Conservation (phyloP, 2,113 vertebrate genomes). For the Balaenoptera acutorostrata region DNA sequence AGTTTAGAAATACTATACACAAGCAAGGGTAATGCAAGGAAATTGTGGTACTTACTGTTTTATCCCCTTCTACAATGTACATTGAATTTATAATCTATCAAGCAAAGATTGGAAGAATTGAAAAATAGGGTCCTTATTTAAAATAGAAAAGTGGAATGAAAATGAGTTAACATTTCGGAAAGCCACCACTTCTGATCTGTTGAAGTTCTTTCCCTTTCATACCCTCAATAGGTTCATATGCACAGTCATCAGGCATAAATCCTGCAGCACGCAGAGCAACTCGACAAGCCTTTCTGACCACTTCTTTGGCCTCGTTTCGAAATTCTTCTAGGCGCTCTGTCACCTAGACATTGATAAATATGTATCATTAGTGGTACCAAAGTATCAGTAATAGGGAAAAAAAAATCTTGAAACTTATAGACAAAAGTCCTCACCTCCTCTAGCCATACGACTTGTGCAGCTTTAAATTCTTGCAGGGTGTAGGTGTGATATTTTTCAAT, state of each 20-base stretch:
- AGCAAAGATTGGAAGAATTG: background rate
- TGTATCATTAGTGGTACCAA: background rate
- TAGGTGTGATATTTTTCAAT: slow-evolving; percentile 82
- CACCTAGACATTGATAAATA: slow-evolving; percentile 76
- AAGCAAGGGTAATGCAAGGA: background rate
- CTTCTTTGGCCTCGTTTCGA: slow-evolving; percentile 83
- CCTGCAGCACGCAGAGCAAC: slow-evolving; percentile 76
- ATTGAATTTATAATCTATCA: background rate
- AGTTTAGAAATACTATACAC: background rate
- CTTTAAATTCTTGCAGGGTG: slow-evolving; percentile 84
- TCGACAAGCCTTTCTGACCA: slow-evolving; percentile 82
- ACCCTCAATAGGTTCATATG: slow-evolving; percentile 46
- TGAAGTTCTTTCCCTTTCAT: background rate
- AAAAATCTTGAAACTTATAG: background rate
- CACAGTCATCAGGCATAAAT: slow-evolving; percentile 68
- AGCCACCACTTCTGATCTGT: background rate
- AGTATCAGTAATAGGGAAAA: background rate
- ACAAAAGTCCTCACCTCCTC: slow-evolving; percentile 78
- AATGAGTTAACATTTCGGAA: background rate
- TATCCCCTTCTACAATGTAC: background rate
- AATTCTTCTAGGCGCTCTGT: slow-evolving; percentile 80
- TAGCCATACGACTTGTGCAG: slow-evolving; percentile 76
- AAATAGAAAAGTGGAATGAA: background rate
- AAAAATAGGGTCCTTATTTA: background rate
- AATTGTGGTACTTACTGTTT: background rate